Percentiles rank a stretch among this genome's conserved stretches.
Evolutionary conservation across 2,797 vertebrate species (phyloP).

Genomic region (Peromyscus melanophrys): DNA sequence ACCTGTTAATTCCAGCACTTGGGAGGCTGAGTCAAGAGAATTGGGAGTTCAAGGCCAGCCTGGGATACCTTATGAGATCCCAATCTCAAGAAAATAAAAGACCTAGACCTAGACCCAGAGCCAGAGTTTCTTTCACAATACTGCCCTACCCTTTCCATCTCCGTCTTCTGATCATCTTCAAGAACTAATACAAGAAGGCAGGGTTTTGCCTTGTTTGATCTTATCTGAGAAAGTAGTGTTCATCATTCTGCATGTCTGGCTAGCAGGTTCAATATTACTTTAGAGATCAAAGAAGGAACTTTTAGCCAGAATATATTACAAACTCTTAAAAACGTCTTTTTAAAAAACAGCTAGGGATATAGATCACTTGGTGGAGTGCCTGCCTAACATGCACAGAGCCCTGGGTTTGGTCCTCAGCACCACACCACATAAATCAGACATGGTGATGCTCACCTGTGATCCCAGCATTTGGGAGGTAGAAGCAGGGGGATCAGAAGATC

Average conservation of each 20-base stretch:
- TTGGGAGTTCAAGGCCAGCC: neutral
- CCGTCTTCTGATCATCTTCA: slow-evolving; percentile 18
- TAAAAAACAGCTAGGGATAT: neutral
- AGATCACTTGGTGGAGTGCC: neutral
- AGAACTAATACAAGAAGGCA: slow-evolving; percentile 28
- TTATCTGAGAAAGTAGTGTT: slow-evolving; percentile 41
- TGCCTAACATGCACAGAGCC: neutral
- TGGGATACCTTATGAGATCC: neutral
- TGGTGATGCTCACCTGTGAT: neutral
- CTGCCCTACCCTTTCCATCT: neutral
- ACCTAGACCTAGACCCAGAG: slow-evolving; percentile 10
- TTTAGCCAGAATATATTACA: slow-evolving; percentile 34
- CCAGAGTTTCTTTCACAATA: neutral
- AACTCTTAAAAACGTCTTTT: slow-evolving; percentile 13
- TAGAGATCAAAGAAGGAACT: slow-evolving; percentile 10
- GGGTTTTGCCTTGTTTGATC: neutral
- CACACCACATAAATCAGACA: neutral
- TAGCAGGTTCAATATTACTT: slow-evolving; percentile 8
- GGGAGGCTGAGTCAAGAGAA: neutral
- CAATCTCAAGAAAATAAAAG: neutral
- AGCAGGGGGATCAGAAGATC: neutral
- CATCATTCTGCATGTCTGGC: neutral
- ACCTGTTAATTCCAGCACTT: neutral
- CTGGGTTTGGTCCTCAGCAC: neutral
- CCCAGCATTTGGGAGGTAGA: neutral